A percentile compares a stretch with the other conserved stretches of the same genome.
These are phyloP conservation scores for Melangyna quadrimaculata DNA, from an alignment of 2,888 invertebrate species.

Conservation along the genomic window DNA sequence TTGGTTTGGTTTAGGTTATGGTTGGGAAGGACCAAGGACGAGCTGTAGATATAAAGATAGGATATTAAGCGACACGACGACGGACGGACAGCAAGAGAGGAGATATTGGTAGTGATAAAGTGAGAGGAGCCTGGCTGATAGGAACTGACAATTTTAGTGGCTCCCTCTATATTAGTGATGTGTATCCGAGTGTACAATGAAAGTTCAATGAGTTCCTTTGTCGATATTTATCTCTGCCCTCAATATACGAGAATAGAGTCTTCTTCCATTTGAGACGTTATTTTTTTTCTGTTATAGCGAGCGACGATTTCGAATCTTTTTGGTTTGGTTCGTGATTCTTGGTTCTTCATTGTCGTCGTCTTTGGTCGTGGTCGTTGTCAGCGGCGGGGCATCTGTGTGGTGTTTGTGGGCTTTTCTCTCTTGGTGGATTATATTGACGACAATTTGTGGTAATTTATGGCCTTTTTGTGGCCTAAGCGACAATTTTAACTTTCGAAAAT, in stretches of 20 bases:
- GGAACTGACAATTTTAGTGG: conserved; percentile 65
- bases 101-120: conserved; percentile 47
- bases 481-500: conserved; percentile 64
- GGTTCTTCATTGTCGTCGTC: conserved; percentile 6
- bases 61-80: neutral
- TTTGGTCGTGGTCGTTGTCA: conserved; percentile 4
- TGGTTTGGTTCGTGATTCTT: conserved; percentile 14
- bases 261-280: conserved; percentile 37
- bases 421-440: conserved; percentile 76
- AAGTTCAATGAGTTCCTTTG: conserved; percentile 72
- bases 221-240: conserved; percentile 70
- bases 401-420: conserved; percentile 17
- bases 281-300: conserved; percentile 12
- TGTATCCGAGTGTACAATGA: conserved; percentile 65
- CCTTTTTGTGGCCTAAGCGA: conserved; percentile 66
- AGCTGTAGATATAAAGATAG: neutral
- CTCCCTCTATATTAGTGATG: conserved; percentile 49
- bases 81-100: neutral
- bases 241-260: conserved; percentile 65
- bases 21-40: neutral
- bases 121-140: conserved; percentile 60
- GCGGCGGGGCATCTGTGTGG: conserved; percentile 13
- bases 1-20: neutral
- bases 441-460: conserved; percentile 78
- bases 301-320: conserved; percentile 31